Evolutionary conservation across 2,888 invertebrate species (phyloP).

Genomic region (Hanleya hanleyi): DNA sequence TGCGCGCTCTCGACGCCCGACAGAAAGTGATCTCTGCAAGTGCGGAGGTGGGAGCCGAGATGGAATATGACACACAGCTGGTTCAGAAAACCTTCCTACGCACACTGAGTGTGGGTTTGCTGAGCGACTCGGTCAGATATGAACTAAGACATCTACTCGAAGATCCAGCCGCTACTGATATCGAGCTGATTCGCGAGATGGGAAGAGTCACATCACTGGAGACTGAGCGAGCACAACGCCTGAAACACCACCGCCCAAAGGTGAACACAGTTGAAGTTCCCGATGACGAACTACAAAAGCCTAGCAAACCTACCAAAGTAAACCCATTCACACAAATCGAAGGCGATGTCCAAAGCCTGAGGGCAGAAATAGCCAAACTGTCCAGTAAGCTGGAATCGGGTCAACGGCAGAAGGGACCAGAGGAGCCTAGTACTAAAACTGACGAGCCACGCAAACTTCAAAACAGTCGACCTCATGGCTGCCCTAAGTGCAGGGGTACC

Average conservation of each 20-base stretch:
- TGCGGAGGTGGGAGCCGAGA: slow-evolving; percentile 3
- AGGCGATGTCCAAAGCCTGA: not conserved
- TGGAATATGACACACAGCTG: slow-evolving; percentile 10
- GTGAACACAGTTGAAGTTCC: not conserved
- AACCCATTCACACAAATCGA: not conserved
- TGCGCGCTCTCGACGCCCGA: slow-evolving; percentile 11
- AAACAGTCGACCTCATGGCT: not conserved
- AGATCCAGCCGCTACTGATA: not conserved
- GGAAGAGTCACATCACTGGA: slow-evolving; percentile 8
- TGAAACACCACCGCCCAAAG: not conserved
- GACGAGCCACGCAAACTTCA: too few relatives aligned
- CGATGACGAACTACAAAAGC: not conserved
- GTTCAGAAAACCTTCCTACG: slow-evolving; percentile 6
- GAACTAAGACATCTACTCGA: slow-evolving; percentile 13
- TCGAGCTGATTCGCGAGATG: slow-evolving; percentile 9
- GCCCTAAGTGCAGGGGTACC: not conserved
- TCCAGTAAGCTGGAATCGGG: not conserved
- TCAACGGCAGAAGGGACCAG: too few relatives aligned
- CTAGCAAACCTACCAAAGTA: not conserved
- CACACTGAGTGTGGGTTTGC: slow-evolving; percentile 9
- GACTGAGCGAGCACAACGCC: slow-evolving; percentile 1
- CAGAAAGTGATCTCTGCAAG: slow-evolving; percentile 17
- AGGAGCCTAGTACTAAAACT: too few relatives aligned
- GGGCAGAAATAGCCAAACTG: not conserved
- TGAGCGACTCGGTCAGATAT: slow-evolving; percentile 3